Percentiles rank a stretch among this genome's conserved stretches.
Conservation (phyloP, 2,888 invertebrate species). For the Cryptocheilus praepositus region DNA sequence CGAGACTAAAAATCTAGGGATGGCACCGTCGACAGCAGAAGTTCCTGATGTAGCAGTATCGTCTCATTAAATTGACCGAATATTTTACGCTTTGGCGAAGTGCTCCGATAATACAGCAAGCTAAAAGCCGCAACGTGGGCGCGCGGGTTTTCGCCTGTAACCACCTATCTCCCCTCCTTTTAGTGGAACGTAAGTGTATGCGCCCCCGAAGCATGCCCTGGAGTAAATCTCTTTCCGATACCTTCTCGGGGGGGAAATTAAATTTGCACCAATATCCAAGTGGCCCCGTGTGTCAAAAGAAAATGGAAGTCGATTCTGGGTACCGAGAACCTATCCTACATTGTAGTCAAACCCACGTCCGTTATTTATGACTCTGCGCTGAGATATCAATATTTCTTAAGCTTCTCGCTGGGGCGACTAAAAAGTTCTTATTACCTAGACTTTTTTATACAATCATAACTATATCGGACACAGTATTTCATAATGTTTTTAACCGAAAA, state of each 20-base stretch:
- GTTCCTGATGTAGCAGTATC: no score
- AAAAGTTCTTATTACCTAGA: no score
- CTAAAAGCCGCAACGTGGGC: not conserved
- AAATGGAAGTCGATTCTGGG: conserved; percentile 19
- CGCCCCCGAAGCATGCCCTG: conserved; percentile 5
- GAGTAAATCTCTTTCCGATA: conserved; percentile 60
- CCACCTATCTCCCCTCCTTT: not conserved
- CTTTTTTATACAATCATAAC: no score
- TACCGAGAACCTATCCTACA: not conserved
- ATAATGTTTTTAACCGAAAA: no score
- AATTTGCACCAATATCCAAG: conserved; percentile 45
- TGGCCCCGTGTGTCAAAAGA: conserved; percentile 19
- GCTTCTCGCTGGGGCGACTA: no score
- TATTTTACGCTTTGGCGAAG: no score
- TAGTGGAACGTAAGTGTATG: not conserved
- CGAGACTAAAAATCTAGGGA: no score
- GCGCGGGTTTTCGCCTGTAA: not conserved
- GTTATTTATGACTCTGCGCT: conserved; percentile 34
- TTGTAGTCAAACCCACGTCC: conserved; percentile 33
- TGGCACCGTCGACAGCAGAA: no score
- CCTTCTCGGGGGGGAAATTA: conserved; percentile 53
- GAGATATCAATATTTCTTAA: no score
- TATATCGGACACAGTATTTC: no score
- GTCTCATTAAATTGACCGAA: no score
- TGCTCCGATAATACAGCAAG: no score